phyloP scores from a whole-genome alignment of 2,888 invertebrate species.

The Embidobia sp. region DNA sequence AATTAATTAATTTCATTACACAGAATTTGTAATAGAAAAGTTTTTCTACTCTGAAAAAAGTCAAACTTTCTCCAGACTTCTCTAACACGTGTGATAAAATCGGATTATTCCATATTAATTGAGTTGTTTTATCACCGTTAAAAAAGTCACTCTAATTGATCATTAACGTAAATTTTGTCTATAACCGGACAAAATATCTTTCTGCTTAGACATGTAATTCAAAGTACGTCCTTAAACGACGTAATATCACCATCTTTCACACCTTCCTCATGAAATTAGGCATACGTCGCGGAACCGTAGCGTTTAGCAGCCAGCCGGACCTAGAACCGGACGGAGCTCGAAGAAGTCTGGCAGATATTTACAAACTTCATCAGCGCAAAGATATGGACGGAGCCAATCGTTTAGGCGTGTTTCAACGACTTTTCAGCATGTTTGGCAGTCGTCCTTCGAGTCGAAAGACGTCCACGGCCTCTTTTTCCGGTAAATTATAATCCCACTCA shows the following conservation, averaged over 20 bases:
- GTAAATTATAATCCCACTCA: no score
- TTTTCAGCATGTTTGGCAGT: slow-evolving; percentile 84
- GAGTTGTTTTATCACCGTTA: slow-evolving; percentile 29
- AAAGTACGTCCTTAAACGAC: slow-evolving; percentile 48
- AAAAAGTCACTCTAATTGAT: background rate
- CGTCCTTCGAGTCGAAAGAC: slow-evolving; percentile 87
- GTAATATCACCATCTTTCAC: slow-evolving; percentile 48
- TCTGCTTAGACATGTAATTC: slow-evolving; percentile 28
- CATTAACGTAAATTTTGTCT: slow-evolving; percentile 1
- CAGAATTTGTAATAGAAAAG: no score
- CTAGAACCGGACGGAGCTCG: slow-evolving; percentile 76
- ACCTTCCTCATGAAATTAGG: slow-evolving; percentile 72
- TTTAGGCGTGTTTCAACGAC: slow-evolving; percentile 78
- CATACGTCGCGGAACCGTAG: slow-evolving; percentile 80
- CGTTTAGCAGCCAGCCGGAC: slow-evolving; percentile 80
- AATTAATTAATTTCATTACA: no score
- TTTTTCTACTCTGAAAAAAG: no score
- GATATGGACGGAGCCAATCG: slow-evolving; percentile 78
- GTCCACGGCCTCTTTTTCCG: slow-evolving; percentile 85
- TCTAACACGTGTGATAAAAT: no score
- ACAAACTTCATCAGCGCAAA: slow-evolving; percentile 76
- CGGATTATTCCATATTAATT: no score
- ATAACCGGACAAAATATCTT: slow-evolving; percentile 4
- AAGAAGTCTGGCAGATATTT: slow-evolving; percentile 78
- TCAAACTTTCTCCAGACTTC: no score